Conservation (phyloP, 2,888 invertebrate species). For the Bombylius major region DNA sequence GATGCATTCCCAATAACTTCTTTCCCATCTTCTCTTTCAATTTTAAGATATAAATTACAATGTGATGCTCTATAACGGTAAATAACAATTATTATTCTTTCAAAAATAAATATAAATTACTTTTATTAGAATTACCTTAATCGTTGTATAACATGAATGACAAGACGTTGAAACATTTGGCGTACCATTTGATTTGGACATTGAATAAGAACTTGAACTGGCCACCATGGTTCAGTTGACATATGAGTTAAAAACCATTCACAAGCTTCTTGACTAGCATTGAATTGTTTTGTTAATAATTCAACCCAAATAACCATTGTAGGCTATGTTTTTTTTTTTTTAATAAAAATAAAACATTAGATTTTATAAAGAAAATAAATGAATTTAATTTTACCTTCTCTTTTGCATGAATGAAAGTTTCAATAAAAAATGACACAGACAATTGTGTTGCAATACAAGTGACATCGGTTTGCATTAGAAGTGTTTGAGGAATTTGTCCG, state of each 20-base stretch:
- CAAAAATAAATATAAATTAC: not conserved
- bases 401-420: slow-evolving; percentile 93
- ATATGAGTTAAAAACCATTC: slow-evolving; percentile 89
- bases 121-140: slow-evolving; percentile 45
- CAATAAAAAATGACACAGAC: slow-evolving; percentile 88
- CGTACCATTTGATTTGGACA: slow-evolving; percentile 95
- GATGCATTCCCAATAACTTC: slow-evolving; percentile 56
- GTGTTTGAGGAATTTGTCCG: slow-evolving; percentile 81
- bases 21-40: slow-evolving; percentile 37
- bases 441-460: slow-evolving; percentile 77
- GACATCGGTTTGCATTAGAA: slow-evolving; percentile 66
- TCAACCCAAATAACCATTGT: slow-evolving; percentile 97
- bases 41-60: slow-evolving; percentile 46
- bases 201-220: slow-evolving; percentile 84
- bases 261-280: slow-evolving; percentile 76
- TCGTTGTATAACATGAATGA: slow-evolving; percentile 88
- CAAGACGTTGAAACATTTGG: slow-evolving; percentile 91
- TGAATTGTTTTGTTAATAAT: slow-evolving; percentile 85
- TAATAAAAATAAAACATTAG: not conserved
- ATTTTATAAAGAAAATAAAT: slow-evolving; percentile 6
- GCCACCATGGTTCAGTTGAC: slow-evolving; percentile 93
- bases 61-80: slow-evolving; percentile 41
- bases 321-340: slow-evolving; percentile 42
- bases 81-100: slow-evolving; percentile 1
- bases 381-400: slow-evolving; percentile 55